A percentile compares a stretch with the other conserved stretches of the same genome.
These are phyloP conservation scores for Aphrophora alni DNA, from an alignment of 2,888 invertebrate genomes.

Conservation along the genomic window DNA sequence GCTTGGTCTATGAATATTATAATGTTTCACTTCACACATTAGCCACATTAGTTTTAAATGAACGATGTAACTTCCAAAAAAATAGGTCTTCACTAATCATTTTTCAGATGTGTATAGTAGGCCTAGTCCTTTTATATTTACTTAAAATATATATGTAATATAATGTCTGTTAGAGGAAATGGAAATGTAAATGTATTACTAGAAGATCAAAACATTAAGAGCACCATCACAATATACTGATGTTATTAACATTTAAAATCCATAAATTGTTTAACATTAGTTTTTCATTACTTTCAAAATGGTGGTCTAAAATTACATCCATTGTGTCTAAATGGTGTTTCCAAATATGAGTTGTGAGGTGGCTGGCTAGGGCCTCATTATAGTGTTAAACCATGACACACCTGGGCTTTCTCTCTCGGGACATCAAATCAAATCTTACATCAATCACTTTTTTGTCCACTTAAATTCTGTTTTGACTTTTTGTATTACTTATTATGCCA, in stretches of 20 bases:
- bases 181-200: too few relatives aligned
- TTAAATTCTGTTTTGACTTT: neutral
- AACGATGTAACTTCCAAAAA: too few relatives aligned
- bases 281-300: neutral
- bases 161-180: too few relatives aligned
- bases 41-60: too few relatives aligned
- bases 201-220: too few relatives aligned
- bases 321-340: neutral
- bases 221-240: too few relatives aligned
- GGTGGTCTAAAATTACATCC: neutral
- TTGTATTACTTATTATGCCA: neutral
- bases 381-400: neutral
- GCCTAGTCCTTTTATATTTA: too few relatives aligned
- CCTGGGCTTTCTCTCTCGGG: neutral
- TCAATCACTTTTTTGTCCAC: constrained; percentile 1
- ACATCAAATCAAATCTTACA: constrained; percentile 2
- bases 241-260: neutral
- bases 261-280: neutral
- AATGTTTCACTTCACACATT: too few relatives aligned
- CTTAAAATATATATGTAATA: too few relatives aligned
- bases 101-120: too few relatives aligned
- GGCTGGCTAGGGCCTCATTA: neutral
- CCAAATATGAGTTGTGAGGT: neutral
- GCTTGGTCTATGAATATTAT: too few relatives aligned
- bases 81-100: too few relatives aligned